Evolutionary conservation across 2,888 invertebrate species (phyloP), one percentile per base, ranked within the genome.

Genomic region (Ornithoptera alexandrae): DNA sequence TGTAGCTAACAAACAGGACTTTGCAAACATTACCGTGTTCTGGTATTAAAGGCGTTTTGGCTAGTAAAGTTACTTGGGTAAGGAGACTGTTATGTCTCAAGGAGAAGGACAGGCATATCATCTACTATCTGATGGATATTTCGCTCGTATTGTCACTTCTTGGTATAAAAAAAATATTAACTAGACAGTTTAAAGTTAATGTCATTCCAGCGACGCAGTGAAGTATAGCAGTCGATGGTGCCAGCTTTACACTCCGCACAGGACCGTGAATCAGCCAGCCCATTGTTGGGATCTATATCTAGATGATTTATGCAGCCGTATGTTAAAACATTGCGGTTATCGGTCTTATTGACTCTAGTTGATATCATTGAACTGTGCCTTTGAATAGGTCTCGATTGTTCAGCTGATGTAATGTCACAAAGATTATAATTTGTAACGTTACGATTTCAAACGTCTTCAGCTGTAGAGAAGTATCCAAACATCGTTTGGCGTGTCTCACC

Each of bases 201-300:
- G 30, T 30, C 5, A 30, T 30, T 30, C 30, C 5, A 30, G 30
- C 3, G 30, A 4, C 30, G 3, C 30, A 30, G 30, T 30, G 5
- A 30, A 39, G 10, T 10, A 39, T 39, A 39, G 10, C 10, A 8
- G 39, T 8, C 39, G 39, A 39, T 39, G 39, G 39, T 39, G 50
- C 50, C 57, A 20, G 57, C 57, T 20, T 57, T n/a, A 20, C 57
- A 57, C 57, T 8, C 18, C 20, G 57, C 20, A 15, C 15, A 5
- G 42, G n/a, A 36, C 8, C 20, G 62, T 63, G 63, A 63, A 30
- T 63, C 63, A 63, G 15, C 57, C 50, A 18, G 50, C 24, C 63
- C 50, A 63, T 63, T 63, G 63, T 62, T 22, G 50, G 50, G 62
- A 61, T 42, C 62, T 62, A 62, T 53, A 63, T 53, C 50, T 22